Conservation (phyloP, 2,888 invertebrate species). For the Papilio demoleus region DNA sequence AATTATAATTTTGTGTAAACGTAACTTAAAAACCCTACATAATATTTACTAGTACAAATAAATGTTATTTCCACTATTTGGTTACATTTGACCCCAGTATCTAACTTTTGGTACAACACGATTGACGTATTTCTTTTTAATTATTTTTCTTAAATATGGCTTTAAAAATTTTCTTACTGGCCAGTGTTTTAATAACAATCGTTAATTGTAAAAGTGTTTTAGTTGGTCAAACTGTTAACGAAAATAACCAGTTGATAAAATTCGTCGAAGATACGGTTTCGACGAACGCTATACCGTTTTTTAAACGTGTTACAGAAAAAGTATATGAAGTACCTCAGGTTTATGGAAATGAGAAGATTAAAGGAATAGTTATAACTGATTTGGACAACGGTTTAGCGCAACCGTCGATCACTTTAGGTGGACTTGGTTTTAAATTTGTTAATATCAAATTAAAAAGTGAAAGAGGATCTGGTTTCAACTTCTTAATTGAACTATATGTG, state of each 20-base stretch:
- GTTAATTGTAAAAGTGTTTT: conserved; percentile 41
- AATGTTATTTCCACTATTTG: background rate
- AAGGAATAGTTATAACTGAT: conserved; percentile 58
- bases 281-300: conserved; percentile 52
- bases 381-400: conserved; percentile 67
- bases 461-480: conserved; percentile 68
- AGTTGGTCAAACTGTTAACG: conserved; percentile 46
- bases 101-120: background rate
- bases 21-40: background rate
- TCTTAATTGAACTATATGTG: conserved; percentile 70
- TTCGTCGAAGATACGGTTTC: background rate
- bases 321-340: background rate
- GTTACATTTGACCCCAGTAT: conserved; percentile 12
- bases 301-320: background rate
- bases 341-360: conserved; percentile 56
- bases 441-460: conserved; percentile 74
- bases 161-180: conserved; percentile 52
- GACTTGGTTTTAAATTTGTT: conserved; percentile 67
- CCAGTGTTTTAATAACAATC: conserved; percentile 49
- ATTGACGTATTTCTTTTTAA: background rate
- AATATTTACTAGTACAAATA: conserved; percentile 10
- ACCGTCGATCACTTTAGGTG: conserved; percentile 70
- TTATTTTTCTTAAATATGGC: conserved; percentile 47
- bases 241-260: conserved; percentile 59
- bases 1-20: conserved; percentile 7